phyloP scores from a whole-genome alignment of 64 coral and sea anemone genomes.

The Astreopora myriophthalma region DNA sequence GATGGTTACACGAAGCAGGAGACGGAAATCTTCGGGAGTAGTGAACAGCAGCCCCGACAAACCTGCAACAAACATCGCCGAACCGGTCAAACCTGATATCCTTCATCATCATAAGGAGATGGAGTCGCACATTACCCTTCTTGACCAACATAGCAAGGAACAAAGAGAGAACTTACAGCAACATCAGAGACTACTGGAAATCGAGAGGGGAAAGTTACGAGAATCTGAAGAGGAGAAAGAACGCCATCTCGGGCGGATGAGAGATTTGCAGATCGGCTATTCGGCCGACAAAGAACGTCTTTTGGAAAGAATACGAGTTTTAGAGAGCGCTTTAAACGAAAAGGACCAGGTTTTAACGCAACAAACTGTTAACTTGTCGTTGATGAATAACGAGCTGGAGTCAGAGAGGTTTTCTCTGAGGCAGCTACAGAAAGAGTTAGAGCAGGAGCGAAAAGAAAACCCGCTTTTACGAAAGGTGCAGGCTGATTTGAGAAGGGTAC shows the following conservation, averaged over 20 bases:
- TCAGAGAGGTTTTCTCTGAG: slow-evolving; percentile 29
- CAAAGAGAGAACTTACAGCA: slow-evolving; percentile 75
- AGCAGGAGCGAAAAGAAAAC: slow-evolving; percentile 58
- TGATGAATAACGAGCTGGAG: slow-evolving; percentile 63
- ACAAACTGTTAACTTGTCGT: slow-evolving; percentile 41
- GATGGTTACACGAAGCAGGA: slow-evolving; percentile 38
- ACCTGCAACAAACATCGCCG: not conserved
- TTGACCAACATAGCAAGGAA: slow-evolving; percentile 87
- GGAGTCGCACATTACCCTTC: slow-evolving; percentile 80
- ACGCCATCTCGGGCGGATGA: not conserved
- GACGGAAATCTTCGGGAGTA: slow-evolving; percentile 8
- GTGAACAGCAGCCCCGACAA: not conserved
- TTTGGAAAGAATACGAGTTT: not conserved
- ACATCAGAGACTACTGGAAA: slow-evolving; percentile 70
- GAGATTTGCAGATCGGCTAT: slow-evolving; percentile 6
- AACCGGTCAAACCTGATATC: slow-evolving; percentile 61
- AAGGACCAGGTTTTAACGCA: slow-evolving; percentile 15
- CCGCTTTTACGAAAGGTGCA: slow-evolving; percentile 60
- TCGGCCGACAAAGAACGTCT: not conserved
- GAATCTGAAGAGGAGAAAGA: slow-evolving; percentile 10
- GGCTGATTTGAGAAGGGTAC: slow-evolving; percentile 48
- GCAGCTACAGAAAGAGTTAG: slow-evolving; percentile 68
- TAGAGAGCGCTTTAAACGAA: not conserved
- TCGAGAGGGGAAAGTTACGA: slow-evolving; percentile 72
- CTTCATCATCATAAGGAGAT: slow-evolving; percentile 81